Conservation (phyloP, 2,113 vertebrate species). For the Salvelinus namaycush region DNA sequence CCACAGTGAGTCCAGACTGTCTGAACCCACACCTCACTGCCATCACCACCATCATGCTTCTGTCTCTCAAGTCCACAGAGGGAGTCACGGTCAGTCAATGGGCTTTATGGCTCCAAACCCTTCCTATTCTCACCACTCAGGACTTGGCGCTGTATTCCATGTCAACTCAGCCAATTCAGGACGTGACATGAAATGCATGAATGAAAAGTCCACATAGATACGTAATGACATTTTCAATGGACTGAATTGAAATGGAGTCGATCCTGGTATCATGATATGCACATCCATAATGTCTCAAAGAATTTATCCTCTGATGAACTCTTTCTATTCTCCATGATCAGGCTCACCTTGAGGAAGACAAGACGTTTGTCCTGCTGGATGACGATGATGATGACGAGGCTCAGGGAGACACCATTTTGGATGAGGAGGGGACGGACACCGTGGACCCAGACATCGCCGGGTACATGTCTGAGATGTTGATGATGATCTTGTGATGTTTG, state of each 20-base stretch:
- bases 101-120: neutral
- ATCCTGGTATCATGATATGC: too few relatives aligned
- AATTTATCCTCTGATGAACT: neutral
- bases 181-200: too few relatives aligned
- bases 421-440: slow-evolving; percentile 67
- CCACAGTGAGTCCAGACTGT: slow-evolving; percentile 75
- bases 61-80: slow-evolving; percentile 83
- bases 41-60: slow-evolving; percentile 82
- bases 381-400: slow-evolving; percentile 71
- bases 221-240: too few relatives aligned
- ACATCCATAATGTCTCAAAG: too few relatives aligned
- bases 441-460: slow-evolving; percentile 76
- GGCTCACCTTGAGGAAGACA: slow-evolving; percentile 77
- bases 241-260: too few relatives aligned
- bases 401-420: slow-evolving; percentile 55
- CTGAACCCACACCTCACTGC: slow-evolving; percentile 78
- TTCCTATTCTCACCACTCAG: neutral
- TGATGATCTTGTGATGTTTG: neutral
- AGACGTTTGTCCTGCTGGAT: slow-evolving; percentile 81
- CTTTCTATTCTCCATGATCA: slow-evolving; percentile 21
- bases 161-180: neutral
- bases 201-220: too few relatives aligned
- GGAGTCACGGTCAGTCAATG: slow-evolving; percentile 80
- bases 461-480: slow-evolving; percentile 50
- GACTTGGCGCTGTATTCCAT: neutral